These are phyloP conservation scores for Pteropus alecto DNA, from an alignment of 2,113 vertebrate genomes.

Conservation along the genomic window DNA sequence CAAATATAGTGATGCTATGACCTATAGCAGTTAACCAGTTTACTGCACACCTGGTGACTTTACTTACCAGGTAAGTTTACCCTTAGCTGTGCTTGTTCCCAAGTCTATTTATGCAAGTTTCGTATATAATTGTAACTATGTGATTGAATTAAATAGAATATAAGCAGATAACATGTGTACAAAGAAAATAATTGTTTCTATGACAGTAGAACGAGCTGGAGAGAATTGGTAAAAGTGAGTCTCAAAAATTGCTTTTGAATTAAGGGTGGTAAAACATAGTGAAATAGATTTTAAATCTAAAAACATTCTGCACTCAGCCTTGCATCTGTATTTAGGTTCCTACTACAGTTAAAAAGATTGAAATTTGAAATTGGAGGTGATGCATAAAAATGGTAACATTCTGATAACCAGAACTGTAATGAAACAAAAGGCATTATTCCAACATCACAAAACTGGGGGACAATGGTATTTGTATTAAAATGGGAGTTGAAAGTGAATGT, in stretches of 20 bases:
- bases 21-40: not conserved
- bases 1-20: not conserved
- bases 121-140: not conserved
- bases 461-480: not conserved
- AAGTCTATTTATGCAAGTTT: not conserved
- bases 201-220: not conserved
- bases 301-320: not conserved
- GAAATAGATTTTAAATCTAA: slow-evolving; percentile 1
- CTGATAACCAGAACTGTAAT: not conserved
- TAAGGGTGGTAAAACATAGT: not conserved
- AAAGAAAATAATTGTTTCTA: not conserved
- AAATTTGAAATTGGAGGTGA: not conserved
- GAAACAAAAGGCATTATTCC: not conserved
- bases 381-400: not conserved
- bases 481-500: not conserved
- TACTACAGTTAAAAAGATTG: not conserved
- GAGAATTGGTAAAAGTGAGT: not conserved
- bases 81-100: not conserved
- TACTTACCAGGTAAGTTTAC: not conserved
- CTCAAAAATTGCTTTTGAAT: slow-evolving; percentile 25
- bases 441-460: not conserved
- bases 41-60: not conserved
- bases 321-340: not conserved
- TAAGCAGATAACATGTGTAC: not conserved
- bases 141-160: not conserved